Conservation (phyloP, 2,888 invertebrate genomes). For the Brachypalpus laphriformis region DNA sequence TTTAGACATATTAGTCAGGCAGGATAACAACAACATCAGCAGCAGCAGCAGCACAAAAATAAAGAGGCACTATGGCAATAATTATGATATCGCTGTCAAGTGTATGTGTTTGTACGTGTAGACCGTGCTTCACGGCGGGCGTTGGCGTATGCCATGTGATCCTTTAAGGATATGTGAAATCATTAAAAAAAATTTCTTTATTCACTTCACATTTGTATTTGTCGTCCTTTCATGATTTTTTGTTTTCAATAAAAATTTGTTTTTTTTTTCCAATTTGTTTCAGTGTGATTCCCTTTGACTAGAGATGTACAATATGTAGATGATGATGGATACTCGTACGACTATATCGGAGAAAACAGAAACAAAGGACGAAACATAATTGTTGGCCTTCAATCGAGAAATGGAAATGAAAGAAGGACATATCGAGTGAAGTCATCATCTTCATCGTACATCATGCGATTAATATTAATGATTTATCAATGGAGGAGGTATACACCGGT, state of each 20-base stretch:
- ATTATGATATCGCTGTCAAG: slow-evolving; percentile 69
- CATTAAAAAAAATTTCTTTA: slow-evolving; percentile 54
- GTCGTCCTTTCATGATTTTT: slow-evolving; percentile 6
- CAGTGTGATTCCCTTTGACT: slow-evolving; percentile 52
- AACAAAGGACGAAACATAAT: slow-evolving; percentile 45
- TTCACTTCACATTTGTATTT: slow-evolving; percentile 46
- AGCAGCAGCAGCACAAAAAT: not conserved
- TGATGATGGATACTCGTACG: no score
- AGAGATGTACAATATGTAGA: slow-evolving; percentile 27
- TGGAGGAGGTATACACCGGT: slow-evolving; percentile 28
- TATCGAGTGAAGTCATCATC: slow-evolving; percentile 42
- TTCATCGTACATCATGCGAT: slow-evolving; percentile 61
- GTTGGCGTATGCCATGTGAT: slow-evolving; percentile 39
- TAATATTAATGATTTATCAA: slow-evolving; percentile 70
- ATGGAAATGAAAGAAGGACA: not conserved
- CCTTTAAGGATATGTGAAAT: slow-evolving; percentile 64
- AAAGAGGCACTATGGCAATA: slow-evolving; percentile 68
- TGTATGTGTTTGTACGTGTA: slow-evolving; percentile 1
- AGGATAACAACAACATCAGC: slow-evolving; percentile 55
- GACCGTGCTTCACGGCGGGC: slow-evolving; percentile 33
- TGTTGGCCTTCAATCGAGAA: slow-evolving; percentile 8
- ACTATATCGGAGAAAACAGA: slow-evolving; percentile 44
- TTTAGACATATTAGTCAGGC: slow-evolving; percentile 72
- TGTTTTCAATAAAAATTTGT: slow-evolving; percentile 2
- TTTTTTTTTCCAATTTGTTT: slow-evolving; percentile 29